Conservation (phyloP, 2,797 vertebrate species). For the Rachycentron canadum region DNA sequence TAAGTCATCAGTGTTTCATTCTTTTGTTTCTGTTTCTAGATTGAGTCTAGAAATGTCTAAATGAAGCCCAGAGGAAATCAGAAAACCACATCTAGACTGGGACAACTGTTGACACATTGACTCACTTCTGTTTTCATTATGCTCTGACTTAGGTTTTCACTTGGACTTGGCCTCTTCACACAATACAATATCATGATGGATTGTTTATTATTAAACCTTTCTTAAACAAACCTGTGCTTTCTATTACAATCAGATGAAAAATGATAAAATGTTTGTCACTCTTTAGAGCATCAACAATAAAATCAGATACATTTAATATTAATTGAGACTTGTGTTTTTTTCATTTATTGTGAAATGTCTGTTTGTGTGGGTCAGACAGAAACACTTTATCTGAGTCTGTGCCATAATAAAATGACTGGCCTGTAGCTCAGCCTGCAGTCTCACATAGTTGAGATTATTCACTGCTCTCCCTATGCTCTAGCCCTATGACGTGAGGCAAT, state of each 20-base stretch:
- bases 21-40: no score
- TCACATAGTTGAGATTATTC: slow-evolving; percentile 40
- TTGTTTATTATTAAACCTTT: background rate
- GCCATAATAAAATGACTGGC: slow-evolving; percentile 35
- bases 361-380: slow-evolving; percentile 17
- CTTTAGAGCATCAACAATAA: background rate
- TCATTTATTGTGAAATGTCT: slow-evolving; percentile 8
- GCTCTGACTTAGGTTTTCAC: background rate
- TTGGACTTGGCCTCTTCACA: background rate
- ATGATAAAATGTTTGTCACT: background rate
- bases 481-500: slow-evolving; percentile 49
- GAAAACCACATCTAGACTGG: background rate
- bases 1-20: no score
- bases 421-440: slow-evolving; percentile 36
- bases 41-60: background rate
- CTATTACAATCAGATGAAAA: background rate
- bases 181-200: background rate
- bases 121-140: background rate
- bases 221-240: background rate
- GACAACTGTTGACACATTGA: background rate
- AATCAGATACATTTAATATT: background rate
- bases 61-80: background rate
- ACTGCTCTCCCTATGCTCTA: slow-evolving; percentile 33
- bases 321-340: slow-evolving; percentile 4
- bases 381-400: slow-evolving; percentile 43